Conservation (phyloP, 2,113 vertebrate genomes). For the Scomber japonicus region DNA sequence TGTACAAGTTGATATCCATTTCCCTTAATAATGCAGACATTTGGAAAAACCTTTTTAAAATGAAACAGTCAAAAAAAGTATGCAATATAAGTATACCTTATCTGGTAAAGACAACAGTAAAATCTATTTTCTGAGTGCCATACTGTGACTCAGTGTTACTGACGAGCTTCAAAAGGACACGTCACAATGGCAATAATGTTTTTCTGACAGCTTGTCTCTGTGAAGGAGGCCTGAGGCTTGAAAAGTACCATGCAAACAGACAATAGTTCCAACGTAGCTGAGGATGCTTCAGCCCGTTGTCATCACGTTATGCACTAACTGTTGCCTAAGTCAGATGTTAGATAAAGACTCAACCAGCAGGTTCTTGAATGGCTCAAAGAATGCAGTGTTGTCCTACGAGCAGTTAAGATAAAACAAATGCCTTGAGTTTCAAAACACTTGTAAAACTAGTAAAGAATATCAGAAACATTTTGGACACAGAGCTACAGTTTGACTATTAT, state of each 20-base stretch:
- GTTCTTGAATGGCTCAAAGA: not conserved
- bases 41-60: not conserved
- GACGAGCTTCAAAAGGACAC: not conserved
- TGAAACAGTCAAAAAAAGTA: not conserved
- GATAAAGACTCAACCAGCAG: not conserved
- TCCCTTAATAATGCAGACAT: no score
- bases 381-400: no score
- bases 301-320: not conserved
- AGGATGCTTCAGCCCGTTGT: not conserved
- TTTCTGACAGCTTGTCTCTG: not conserved
- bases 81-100: not conserved
- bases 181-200: not conserved
- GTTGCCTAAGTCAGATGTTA: not conserved
- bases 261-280: not conserved
- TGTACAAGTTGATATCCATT: no score
- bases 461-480: not conserved
- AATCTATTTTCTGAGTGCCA: not conserved
- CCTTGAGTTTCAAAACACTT: not conserved
- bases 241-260: not conserved
- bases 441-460: not conserved
- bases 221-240: accelerated
- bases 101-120: not conserved
- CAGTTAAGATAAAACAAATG: not conserved
- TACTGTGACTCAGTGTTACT: not conserved
- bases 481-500: not conserved